Percentiles rank a stretch among this genome's conserved stretches.
Conservation (phyloP, 1,140 invertebrate genomes). For the Apis laboriosa region DNA sequence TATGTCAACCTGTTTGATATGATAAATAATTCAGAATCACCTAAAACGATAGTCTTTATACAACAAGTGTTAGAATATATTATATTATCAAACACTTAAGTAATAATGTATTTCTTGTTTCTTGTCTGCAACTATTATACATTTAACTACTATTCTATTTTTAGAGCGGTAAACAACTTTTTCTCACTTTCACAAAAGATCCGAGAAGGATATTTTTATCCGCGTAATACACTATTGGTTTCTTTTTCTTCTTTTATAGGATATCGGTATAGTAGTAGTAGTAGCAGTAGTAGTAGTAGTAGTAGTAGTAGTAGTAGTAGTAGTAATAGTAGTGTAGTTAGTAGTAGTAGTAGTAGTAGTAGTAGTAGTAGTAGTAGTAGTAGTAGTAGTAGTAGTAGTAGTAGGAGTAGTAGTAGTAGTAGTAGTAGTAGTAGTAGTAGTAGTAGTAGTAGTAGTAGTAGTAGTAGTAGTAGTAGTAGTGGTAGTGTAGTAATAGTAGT, state of each 20-base stretch:
- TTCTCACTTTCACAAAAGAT: slow-evolving; percentile 40
- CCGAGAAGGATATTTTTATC: slow-evolving; percentile 42
- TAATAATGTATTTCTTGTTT: slow-evolving; percentile 57
- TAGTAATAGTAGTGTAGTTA: too few relatives aligned
- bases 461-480: too few relatives aligned
- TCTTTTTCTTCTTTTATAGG: slow-evolving; percentile 2
- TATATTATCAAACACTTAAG: slow-evolving; percentile 64
- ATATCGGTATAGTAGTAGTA: slow-evolving; percentile 24
- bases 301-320: too few relatives aligned
- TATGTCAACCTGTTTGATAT: slow-evolving; percentile 39
- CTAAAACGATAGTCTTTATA: slow-evolving; percentile 60
- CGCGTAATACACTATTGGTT: neutral
- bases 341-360: too few relatives aligned
- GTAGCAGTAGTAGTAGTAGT: too few relatives aligned
- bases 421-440: too few relatives aligned
- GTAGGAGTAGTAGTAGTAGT: too few relatives aligned
- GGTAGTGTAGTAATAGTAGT: too few relatives aligned
- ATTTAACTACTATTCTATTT: slow-evolving; percentile 60
- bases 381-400: too few relatives aligned
- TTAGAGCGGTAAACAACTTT: slow-evolving; percentile 58
- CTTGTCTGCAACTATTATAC: slow-evolving; percentile 55
- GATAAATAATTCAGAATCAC: slow-evolving; percentile 60
- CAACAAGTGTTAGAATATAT: slow-evolving; percentile 64
- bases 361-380: too few relatives aligned
- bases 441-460: neutral